Evolutionary conservation across 2,888 invertebrate species (phyloP), one percentile per base, ranked within the genome.

Genomic region (Bombyx huttoni): DNA sequence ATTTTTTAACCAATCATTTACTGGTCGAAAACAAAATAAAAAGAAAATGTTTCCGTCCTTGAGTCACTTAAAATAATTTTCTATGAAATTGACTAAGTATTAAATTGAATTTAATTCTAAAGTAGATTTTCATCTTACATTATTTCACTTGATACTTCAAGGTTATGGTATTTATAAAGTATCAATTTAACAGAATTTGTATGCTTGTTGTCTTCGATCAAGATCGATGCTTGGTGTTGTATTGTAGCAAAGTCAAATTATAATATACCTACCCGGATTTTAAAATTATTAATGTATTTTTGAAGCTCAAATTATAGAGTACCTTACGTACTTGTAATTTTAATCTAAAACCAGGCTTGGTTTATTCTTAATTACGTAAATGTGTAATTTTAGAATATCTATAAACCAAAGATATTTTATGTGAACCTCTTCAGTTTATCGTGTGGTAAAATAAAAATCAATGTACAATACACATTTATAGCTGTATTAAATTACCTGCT

Each of bases 1-100:
- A 8, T 40, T 40, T 50, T 53, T 53, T 48, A 46, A 33, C 13
- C 13, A 35, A 52, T 47, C 47, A 47, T 48, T 33, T 40, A 40
- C 34, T 46, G 14, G 13, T 40, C 46, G n/a, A 35, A 46, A n/a
- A 62, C 60, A 65, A 65, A 58, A 63, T 75, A 73, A 69, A 70
- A 76, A 74, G 73, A 71, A 78, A 84, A 83, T 81, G 78, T 83
- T 80, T 87, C 87, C 87, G 87, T 87, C 87, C 87, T 82, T 73
- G 83, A 65, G 85, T 87, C 87, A 85, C 83, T 85, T 87, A 80
- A 76, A 72, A 69, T 65, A 71, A 73, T 70, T 78, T 80, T 73
- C 75, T 72, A 75, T 68, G 70, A 68, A 60, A 65, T 67, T 40
- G 40, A 40, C 61, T 70, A 70, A 64, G 70, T 59, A 62, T 56